Evolutionary conservation across 2,113 vertebrate genomes (phyloP), one percentile per base, ranked within the genome.

Genomic region (Pleuronectes platessa): DNA sequence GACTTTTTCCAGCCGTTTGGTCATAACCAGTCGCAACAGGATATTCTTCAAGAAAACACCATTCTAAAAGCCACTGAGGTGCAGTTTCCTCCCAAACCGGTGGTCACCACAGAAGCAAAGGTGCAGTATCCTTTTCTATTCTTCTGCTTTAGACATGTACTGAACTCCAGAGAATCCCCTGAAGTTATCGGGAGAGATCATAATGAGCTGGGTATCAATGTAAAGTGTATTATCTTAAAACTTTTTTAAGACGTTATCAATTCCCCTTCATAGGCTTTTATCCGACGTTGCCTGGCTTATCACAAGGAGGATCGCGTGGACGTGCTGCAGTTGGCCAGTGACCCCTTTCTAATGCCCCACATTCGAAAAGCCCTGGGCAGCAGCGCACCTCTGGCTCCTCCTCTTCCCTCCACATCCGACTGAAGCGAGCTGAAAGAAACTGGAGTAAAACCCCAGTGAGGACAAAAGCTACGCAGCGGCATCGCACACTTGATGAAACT

Each of bases 41-140:
- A 98, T 67, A 98, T 98, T 86, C 94, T 98, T 61, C 97, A 98
- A 90, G 97, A 98, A 90, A 98, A 98, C 93, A 98, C 97, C 61
- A 98, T 98, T 63, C 94, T 98, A 71, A 98, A 97, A 95, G 97
- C 97, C 88, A 98, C 97, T 13, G 97, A 98, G 89, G 97, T 98
- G 80, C 96, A 98, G 88, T 98, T 98, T 64, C 97, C 97, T 53
- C 96, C 97, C 76, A 98, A 98, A 91, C 97, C 97, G 87, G 97
- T 96, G 67, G 96, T 97, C 85, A 96, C 96, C 15, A 95, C 96
- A 87, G 97, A 98, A 94, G 97, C 97, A 86, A 98, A 98, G 96
- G 97, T 98, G 17, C 27, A 27, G 15, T 47, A 18, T 37, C 51
- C 1, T 0, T 67, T 26, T 72, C 7, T 77, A 18, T 78, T 3